Evolutionary conservation across 2,113 vertebrate genomes (phyloP).

Genomic region (Bolborhynchus lineola): DNA sequence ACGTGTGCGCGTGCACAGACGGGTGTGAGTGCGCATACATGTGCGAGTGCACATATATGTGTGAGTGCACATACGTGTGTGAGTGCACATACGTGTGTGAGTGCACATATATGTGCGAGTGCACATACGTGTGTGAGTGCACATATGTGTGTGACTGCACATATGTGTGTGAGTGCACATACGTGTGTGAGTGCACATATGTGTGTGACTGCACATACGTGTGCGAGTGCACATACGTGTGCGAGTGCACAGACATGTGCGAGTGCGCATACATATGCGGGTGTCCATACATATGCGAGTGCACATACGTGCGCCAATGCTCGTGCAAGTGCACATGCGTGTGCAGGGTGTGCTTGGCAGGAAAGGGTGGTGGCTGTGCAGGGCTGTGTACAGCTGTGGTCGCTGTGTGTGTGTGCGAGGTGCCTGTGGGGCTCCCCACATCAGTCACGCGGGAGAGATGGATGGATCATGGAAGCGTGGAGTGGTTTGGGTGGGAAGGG

Average conservation of each 20-base stretch:
- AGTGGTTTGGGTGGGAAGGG: neutral
- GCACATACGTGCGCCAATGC: accelerated
- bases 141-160: accelerated
- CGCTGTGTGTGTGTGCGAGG: neutral
- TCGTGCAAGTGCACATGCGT: accelerated
- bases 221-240: too few relatives aligned
- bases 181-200: too few relatives aligned
- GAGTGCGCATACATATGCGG: accelerated
- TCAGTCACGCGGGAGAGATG: accelerated
- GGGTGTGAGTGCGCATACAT: too few relatives aligned
- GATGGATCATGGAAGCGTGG: neutral
- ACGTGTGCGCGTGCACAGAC: too few relatives aligned
- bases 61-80: neutral
- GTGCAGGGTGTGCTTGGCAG: neutral
- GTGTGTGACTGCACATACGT: accelerated
- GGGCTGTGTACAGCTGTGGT: neutral
- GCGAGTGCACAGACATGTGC: too few relatives aligned
- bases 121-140: too few relatives aligned
- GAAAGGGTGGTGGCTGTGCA: neutral
- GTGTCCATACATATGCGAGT: neutral
- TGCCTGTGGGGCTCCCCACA: neutral
- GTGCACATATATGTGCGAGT: accelerated
- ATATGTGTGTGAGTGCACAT: neutral
- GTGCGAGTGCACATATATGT: too few relatives aligned
- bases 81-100: accelerated